Base-by-base conservation (phyloP, 2,888 invertebrate species). In the Scaptomyza parva region DNA sequence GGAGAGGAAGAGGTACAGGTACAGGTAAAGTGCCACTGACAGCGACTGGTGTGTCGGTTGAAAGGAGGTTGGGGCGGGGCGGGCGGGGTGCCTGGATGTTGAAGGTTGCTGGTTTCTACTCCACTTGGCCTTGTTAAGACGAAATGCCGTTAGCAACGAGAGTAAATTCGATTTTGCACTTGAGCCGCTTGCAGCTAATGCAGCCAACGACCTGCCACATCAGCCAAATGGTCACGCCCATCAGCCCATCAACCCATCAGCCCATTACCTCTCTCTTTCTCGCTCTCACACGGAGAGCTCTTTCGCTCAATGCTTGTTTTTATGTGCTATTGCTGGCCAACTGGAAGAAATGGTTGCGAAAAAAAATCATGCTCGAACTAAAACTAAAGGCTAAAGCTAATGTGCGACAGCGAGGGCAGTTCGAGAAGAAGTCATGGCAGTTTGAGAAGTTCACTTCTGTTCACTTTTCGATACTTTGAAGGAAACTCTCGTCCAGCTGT, bases 101-200 rank as follows among this genome's bases (percentile, higher is more conserved):
- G 24, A 11, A 24, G n/a, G 44, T 14, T 14, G 8, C 41, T 14
- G 52, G 41, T 53, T 40, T 43, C 43, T 51, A 48, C 62, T 55
- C 40, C 64, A 69, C 68, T 86, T 84, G 82, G 83, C 75, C 79
- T 37, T 85, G 64, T 63, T 62, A 70, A 70, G 85, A 76, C 70
- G 75, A 87, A 84, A 84, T 86, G 88, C 83, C 88, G 79, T 84
- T 84, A 85, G 86, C 75, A 65, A 61, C 64, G 70, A 57, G 76
- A 70, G 71, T 66, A 85, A 84, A 84, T 87, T 84, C 84, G 84
- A 84, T 84, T 84, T 84, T 84, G 88, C 84, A 84, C 84, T 84
- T 82, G 86, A 87, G 88, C 84, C 83, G 69, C 85, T 75, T 77
- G 86, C 86, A 71, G 84, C 86, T 87, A 84, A 87, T 84, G 88